Base-by-base conservation (phyloP, 2,113 vertebrate species). In the Psittacus erithacus region DNA sequence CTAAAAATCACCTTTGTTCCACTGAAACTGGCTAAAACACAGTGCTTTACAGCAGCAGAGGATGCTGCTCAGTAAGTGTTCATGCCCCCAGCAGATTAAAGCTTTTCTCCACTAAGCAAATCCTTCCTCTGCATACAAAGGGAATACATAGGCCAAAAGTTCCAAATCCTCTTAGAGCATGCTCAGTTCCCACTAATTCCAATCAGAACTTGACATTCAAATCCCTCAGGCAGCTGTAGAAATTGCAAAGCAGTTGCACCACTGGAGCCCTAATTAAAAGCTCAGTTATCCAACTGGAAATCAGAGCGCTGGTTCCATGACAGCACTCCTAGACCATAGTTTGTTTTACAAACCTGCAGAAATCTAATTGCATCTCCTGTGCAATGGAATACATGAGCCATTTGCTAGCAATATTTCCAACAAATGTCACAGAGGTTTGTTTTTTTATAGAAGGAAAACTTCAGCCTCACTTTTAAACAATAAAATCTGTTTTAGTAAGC, bases 301-400 rank as follows among this genome's bases (percentile, higher is more conserved):
- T 70, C 78, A 55, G 73, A 90, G 29, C 64, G 3, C 41, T 89
- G 90, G 47, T 88, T 96, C 95, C 92, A 86, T 60, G 95, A 67
- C 74, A 95, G 94, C 92, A 18, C 83, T 73, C 38, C 92, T 60
- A 39, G 33, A 44, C 85, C 92, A 53, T 52, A 75, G 93, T 92
- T 95, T 96, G 52, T 76, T 90, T 95, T 69, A 53, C 95, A 96
- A 92, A 74, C 43, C 84, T 96, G 88, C 78, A 83, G 75, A 74
- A 71, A 82, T 59, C 90, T 78, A 95, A 88, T 83, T 92, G 94
- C 93, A 91, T 88, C 82, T 92, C 93, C 95, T 55, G 86, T 8
- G 90, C 95, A 92, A 87, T 95, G 97, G 96, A 97, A 97, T 60
- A 84, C 69, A 27, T 90, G 94, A 97, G 67, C 96, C 92, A 39